phyloP scores from a whole-genome alignment of 2,113 vertebrate species.

The Todiramphus saurophagus region DNA sequence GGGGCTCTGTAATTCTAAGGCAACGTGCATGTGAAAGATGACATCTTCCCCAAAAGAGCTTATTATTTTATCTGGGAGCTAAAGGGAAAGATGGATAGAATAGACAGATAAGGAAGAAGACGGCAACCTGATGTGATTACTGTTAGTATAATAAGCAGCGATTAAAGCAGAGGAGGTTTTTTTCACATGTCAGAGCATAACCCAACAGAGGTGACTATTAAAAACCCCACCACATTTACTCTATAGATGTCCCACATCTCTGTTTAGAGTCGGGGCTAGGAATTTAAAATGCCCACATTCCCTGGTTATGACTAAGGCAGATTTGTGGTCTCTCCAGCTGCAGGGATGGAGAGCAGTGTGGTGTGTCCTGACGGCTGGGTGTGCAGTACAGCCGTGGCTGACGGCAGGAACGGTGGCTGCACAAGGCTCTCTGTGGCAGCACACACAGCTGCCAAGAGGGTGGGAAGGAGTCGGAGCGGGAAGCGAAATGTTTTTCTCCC shows the following conservation, averaged over 20 bases:
- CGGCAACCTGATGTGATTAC: not conserved
- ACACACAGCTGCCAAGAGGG: not conserved
- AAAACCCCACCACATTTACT: not conserved
- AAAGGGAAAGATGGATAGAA: not conserved
- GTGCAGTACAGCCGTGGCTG: accelerated
- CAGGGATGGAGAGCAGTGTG: not conserved
- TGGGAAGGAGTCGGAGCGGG: not conserved
- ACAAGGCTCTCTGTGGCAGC: accelerated
- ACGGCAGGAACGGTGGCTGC: not conserved
- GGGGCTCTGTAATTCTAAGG: not conserved
- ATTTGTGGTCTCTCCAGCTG: not conserved
- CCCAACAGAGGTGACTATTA: not conserved
- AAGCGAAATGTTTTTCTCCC: not conserved
- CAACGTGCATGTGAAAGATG: not conserved
- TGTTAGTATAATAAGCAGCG: not conserved
- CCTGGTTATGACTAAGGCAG: not conserved
- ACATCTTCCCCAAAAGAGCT: not conserved
- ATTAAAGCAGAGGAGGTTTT: not conserved
- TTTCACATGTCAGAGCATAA: not conserved
- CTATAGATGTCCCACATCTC: not conserved
- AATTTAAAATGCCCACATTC: not conserved
- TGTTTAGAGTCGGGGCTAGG: not conserved
- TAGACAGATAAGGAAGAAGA: not conserved
- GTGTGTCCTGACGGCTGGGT: accelerated
- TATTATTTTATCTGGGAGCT: not conserved